Base-by-base conservation (phyloP, 2,113 vertebrate species). In the Myrmecobius fasciatus region DNA sequence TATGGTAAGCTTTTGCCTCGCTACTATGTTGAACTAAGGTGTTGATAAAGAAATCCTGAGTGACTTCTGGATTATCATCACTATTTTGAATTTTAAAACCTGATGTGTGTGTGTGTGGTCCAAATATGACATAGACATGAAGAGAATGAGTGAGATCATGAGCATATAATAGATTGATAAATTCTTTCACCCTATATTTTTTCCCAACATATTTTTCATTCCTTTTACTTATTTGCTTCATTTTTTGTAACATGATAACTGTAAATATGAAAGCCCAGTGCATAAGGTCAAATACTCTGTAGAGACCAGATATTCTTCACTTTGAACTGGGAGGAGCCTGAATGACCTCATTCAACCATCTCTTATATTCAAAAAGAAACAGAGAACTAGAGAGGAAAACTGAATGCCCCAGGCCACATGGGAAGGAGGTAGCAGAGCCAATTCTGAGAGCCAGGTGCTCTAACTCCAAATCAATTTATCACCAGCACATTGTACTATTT, bases 151-250 rank as follows among this genome's bases (percentile, higher is more conserved):
- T 89, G 93, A 47, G 2, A 90, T 47, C 43, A 25, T 49, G 54
- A 25, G 54, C 60, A 92, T 89, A n/a, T 91, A 91, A 93, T 11
- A 43, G 94, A 31, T 56, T n/a, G 56, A 91, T 94, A 88, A 54
- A 54, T 31, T 53, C 43, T 83, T 28, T 90, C 94, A 51, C 51
- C 25, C 83, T 75, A 89, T 95, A 90, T 83, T 96, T 92, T 92
- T 91, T 95, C 96, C 92, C 22, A 52, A 96, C 53, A 91, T 89
- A 94, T 96, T 97, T 96, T 97, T 96, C 92, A 95, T 93, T 60
- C 91, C 53, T 88, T 93, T 95, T 96, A 95, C 90, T 93, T 8
- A 95, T 83, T 96, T 95, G 91, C 94, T 96, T 94, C 94, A 93
- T 96, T 94, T 94, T 97, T 94, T 96, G 91, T 94, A 94, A 95